These are phyloP conservation scores for Malurus cyaneus DNA, from an alignment of 2,113 vertebrate species.

Conservation along the genomic window DNA sequence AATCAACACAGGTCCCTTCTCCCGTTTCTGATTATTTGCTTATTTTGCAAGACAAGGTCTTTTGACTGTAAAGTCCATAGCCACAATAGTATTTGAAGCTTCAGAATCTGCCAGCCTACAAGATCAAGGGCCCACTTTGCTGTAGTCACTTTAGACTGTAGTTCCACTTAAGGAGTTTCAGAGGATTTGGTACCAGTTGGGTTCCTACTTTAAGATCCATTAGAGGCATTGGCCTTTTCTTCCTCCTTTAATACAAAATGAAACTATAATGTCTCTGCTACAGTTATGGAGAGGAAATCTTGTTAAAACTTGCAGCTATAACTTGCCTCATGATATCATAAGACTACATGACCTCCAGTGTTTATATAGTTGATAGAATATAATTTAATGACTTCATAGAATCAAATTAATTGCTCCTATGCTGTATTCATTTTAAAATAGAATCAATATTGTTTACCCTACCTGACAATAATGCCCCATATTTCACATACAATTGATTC, in stretches of 20 bases:
- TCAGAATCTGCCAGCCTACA: background rate
- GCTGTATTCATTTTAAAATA: slow-evolving; percentile 40
- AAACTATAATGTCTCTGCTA: background rate
- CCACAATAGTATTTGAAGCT: background rate
- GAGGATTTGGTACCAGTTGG: background rate
- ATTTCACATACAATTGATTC: slow-evolving; percentile 61
- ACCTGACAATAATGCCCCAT: slow-evolving; percentile 17
- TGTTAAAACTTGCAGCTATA: background rate
- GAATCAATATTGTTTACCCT: slow-evolving; percentile 60
- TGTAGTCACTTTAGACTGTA: background rate
- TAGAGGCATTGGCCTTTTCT: background rate
- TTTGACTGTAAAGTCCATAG: background rate
- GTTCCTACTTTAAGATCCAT: background rate
- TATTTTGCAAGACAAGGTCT: background rate
- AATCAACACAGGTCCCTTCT: background rate
- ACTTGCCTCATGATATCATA: slow-evolving; percentile 27
- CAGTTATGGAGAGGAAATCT: background rate
- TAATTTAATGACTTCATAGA: slow-evolving; percentile 47
- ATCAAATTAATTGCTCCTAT: slow-evolving; percentile 59
- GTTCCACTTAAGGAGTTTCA: background rate
- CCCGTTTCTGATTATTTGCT: background rate
- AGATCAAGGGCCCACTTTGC: background rate
- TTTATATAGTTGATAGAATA: slow-evolving; percentile 7
- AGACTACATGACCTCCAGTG: background rate
- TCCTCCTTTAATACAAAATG: background rate